These are phyloP conservation scores for Cyphomyrus discorhynchus DNA, from an alignment of 2,113 vertebrate species.

Conservation along the genomic window DNA sequence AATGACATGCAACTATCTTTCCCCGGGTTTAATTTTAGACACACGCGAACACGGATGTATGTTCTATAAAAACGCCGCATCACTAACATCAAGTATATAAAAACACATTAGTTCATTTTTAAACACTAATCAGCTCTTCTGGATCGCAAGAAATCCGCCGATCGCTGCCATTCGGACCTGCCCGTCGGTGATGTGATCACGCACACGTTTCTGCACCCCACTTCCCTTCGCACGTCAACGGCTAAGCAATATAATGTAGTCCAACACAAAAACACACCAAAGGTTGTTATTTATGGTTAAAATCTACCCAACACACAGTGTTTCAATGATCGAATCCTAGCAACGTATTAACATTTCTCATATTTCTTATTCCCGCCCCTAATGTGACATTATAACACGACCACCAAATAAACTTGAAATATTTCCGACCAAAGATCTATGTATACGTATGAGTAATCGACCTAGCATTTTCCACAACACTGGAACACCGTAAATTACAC, in stretches of 20 bases:
- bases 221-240: not conserved
- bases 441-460: not conserved
- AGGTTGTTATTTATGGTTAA: not conserved
- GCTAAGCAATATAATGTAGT: not conserved
- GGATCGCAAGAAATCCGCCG: not conserved
- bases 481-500: not conserved
- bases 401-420: not conserved
- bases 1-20: not conserved
- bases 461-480: not conserved
- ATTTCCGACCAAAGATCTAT: not conserved
- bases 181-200: not conserved
- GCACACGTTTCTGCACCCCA: slow-evolving; percentile 7
- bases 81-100: not conserved
- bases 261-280: not conserved
- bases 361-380: not conserved
- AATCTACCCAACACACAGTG: not conserved
- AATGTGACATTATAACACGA: not conserved
- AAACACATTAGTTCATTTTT: not conserved
- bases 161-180: not conserved
- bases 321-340: not conserved
- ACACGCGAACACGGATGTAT: not conserved
- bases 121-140: no score
- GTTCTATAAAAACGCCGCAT: not conserved
- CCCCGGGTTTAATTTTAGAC: not conserved
- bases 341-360: not conserved